phyloP scores from a whole-genome alignment of 2,888 invertebrate species.

The Seladonia tumulorum region DNA sequence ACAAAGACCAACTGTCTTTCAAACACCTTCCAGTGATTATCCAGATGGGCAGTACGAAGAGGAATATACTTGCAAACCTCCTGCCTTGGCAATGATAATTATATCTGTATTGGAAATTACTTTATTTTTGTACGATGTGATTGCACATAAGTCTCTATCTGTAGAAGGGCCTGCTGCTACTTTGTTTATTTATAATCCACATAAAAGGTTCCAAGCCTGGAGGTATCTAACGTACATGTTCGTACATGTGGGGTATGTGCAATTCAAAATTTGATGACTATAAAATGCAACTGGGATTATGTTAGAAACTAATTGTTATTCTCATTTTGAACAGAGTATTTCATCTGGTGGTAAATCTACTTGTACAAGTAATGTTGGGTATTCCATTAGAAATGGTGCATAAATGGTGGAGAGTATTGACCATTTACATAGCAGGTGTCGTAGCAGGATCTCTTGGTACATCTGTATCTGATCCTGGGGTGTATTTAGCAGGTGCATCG shows the following conservation, averaged over 20 bases:
- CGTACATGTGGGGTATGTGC: slow-evolving; percentile 95
- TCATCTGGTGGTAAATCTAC: slow-evolving; percentile 95
- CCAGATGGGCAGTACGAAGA: slow-evolving; percentile 93
- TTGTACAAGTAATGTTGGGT: slow-evolving; percentile 96
- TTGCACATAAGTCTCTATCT: slow-evolving; percentile 71
- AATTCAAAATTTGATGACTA: not conserved
- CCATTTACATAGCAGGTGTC: slow-evolving; percentile 94
- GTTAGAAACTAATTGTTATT: not conserved
- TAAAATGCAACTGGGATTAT: not conserved
- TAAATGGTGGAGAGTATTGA: slow-evolving; percentile 95
- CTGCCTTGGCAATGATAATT: slow-evolving; percentile 95
- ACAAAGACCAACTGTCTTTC: slow-evolving; percentile 81
- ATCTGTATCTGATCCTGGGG: slow-evolving; percentile 91
- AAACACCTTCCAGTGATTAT: slow-evolving; percentile 83
- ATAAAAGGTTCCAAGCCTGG: slow-evolving; percentile 95
- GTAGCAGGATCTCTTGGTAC: slow-evolving; percentile 94
- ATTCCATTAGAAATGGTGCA: slow-evolving; percentile 98
- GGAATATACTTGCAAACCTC: slow-evolving; percentile 97
- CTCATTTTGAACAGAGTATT: slow-evolving; percentile 87
- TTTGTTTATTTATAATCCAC: slow-evolving; percentile 95
- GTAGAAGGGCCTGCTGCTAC: slow-evolving; percentile 91
- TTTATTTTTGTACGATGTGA: slow-evolving; percentile 85
- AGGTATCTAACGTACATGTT: slow-evolving; percentile 98
- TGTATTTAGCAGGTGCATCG: slow-evolving; percentile 96
- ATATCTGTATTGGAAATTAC: slow-evolving; percentile 95